These are phyloP conservation scores for Patella vulgata DNA, from an alignment of 1,140 invertebrate genomes.

Conservation along the genomic window DNA sequence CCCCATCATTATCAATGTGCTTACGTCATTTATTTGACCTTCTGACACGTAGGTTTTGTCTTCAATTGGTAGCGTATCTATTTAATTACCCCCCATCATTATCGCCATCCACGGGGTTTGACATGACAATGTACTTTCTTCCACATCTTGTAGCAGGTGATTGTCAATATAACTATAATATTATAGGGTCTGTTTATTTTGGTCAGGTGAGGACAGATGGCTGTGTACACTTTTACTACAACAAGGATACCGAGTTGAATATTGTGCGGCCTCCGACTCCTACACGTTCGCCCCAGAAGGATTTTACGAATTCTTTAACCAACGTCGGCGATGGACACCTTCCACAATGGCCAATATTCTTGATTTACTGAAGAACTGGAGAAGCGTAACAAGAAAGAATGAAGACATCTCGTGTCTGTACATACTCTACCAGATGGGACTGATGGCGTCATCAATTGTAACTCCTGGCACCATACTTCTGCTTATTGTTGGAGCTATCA, in stretches of 20 bases:
- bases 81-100: no score
- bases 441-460: slow-evolving; percentile 71
- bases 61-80: no score
- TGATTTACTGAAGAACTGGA: slow-evolving; percentile 68
- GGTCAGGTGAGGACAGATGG: slow-evolving; percentile 74
- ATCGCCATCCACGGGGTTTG: no score
- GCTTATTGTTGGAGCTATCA: slow-evolving; percentile 73
- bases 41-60: no score
- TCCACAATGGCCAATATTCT: slow-evolving; percentile 77
- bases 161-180: no score
- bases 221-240: slow-evolving; percentile 74
- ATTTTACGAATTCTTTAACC: slow-evolving; percentile 75
- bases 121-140: no score
- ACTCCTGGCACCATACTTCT: slow-evolving; percentile 75
- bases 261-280: slow-evolving; percentile 75
- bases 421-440: slow-evolving; percentile 54
- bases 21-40: no score
- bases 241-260: slow-evolving; percentile 74
- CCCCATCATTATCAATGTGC: no score
- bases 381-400: slow-evolving; percentile 57
- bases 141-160: no score
- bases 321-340: slow-evolving; percentile 74
- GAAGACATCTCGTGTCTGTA: slow-evolving; percentile 50
- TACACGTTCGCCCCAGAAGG: slow-evolving; percentile 74
- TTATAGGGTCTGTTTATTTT: not conserved